Conservation (phyloP, 2,113 vertebrate genomes). For the Zeus faber region DNA sequence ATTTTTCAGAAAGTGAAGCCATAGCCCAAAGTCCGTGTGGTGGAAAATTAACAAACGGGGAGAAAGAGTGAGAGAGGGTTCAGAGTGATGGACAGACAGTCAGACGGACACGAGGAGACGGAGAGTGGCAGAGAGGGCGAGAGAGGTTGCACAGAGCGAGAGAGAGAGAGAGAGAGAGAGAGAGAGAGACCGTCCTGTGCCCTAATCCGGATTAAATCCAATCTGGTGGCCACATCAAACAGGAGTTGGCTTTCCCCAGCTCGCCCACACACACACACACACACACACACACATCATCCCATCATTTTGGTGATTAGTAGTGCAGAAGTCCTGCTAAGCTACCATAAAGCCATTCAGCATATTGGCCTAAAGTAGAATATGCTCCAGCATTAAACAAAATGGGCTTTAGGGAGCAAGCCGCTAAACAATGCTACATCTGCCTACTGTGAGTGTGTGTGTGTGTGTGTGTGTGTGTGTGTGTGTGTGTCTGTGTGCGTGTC, state of each 20-base stretch:
- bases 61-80: conserved; percentile 26
- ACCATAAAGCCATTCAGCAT: conserved; percentile 63
- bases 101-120: conserved; percentile 26
- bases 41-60: conserved; percentile 21
- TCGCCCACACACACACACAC: conserved; percentile 53
- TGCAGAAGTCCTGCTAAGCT: conserved; percentile 71
- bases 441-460: conserved; percentile 24
- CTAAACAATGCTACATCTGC: background rate
- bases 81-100: conserved; percentile 22
- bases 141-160: conserved; percentile 8
- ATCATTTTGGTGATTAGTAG: conserved; percentile 73
- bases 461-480: conserved; percentile 10
- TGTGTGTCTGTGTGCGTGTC: background rate
- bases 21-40: conserved; percentile 26
- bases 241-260: conserved; percentile 70
- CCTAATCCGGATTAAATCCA: conserved; percentile 84
- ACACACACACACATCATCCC: conserved; percentile 39
- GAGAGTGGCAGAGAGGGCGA: conserved; percentile 14
- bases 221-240: conserved; percentile 83
- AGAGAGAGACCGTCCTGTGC: conserved; percentile 46
- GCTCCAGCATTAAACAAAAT: background rate
- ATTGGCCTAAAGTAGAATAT: conserved; percentile 53
- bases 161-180: conserved; percentile 32
- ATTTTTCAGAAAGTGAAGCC: conserved; percentile 41
- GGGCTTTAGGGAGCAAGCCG: background rate